Conservation (phyloP, 2,797 vertebrate species). For the Epinephelus coioides region DNA sequence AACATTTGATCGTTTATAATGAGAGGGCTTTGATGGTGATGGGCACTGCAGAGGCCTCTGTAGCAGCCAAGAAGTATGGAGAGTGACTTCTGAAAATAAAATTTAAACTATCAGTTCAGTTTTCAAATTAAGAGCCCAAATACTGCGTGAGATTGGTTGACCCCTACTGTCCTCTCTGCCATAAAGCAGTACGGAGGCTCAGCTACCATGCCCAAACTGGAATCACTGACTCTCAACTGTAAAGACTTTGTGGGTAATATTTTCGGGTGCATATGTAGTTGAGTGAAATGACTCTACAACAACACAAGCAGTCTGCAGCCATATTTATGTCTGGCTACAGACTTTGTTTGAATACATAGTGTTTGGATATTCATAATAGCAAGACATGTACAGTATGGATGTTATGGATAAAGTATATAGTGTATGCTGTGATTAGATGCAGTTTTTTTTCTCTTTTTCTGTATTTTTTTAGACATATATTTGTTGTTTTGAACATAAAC, state of each 20-base stretch:
- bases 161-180: neutral
- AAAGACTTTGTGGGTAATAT: constrained; percentile 15
- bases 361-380: constrained; percentile 54
- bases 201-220: constrained; percentile 10
- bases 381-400: constrained; percentile 42
- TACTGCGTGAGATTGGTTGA: constrained; percentile 14
- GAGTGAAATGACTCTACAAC: constrained; percentile 47
- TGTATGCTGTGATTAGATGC: constrained; percentile 46
- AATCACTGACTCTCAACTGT: constrained; percentile 6
- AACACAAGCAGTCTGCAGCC: constrained; percentile 46
- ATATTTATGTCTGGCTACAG: constrained; percentile 46
- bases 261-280: constrained; percentile 41
- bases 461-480: constrained; percentile 43
- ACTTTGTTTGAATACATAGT: constrained; percentile 52
- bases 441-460: constrained; percentile 10
- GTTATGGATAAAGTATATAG: constrained; percentile 52
- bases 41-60: constrained; percentile 38
- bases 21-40: constrained; percentile 27
- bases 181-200: constrained; percentile 14
- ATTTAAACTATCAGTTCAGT: constrained; percentile 19
- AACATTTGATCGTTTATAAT: constrained; percentile 41
- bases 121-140: constrained; percentile 9
- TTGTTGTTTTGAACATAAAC: constrained; percentile 60
- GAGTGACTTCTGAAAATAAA: constrained; percentile 29
- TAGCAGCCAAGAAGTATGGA: constrained; percentile 31